Conservation (phyloP, 1,140 invertebrate species). For the Lysiphlebus fabarum region DNA sequence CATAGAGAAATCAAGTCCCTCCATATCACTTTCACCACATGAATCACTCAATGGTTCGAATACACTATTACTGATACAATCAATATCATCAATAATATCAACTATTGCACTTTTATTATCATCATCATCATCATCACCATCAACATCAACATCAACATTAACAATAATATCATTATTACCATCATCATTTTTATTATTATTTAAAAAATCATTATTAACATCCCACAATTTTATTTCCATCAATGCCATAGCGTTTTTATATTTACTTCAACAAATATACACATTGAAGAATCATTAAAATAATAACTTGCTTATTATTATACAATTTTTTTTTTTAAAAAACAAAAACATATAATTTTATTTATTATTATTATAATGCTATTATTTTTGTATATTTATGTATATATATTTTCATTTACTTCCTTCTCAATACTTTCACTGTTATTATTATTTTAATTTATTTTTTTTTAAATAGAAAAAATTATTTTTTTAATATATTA, state of each 20-base stretch:
- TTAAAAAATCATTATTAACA: not conserved
- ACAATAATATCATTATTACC: not conserved
- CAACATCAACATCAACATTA: constrained; percentile 22
- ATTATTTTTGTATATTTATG: too few relatives aligned
- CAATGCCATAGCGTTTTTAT: not conserved
- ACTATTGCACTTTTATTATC: constrained; percentile 22
- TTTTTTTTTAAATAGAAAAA: too few relatives aligned
- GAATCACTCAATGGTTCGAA: constrained; percentile 48
- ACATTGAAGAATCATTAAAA: too few relatives aligned
- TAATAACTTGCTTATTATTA: too few relatives aligned
- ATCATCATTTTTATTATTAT: not conserved
- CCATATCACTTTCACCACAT: constrained; percentile 62
- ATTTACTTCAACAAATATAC: not conserved
- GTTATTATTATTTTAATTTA: too few relatives aligned
- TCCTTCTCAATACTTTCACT: too few relatives aligned
- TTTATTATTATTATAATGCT: too few relatives aligned
- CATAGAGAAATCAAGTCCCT: constrained; percentile 64
- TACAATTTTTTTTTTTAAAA: too few relatives aligned
- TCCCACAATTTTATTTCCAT: constrained; percentile 7
- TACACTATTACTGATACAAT: constrained; percentile 24
- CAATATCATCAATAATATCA: constrained; percentile 9
- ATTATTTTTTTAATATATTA: too few relatives aligned
- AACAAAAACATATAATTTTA: too few relatives aligned
- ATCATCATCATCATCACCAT: constrained; percentile 30
- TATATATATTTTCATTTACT: too few relatives aligned